Base-by-base conservation (phyloP, 2,797 vertebrate genomes). In the Geotrypetes seraphini region DNA sequence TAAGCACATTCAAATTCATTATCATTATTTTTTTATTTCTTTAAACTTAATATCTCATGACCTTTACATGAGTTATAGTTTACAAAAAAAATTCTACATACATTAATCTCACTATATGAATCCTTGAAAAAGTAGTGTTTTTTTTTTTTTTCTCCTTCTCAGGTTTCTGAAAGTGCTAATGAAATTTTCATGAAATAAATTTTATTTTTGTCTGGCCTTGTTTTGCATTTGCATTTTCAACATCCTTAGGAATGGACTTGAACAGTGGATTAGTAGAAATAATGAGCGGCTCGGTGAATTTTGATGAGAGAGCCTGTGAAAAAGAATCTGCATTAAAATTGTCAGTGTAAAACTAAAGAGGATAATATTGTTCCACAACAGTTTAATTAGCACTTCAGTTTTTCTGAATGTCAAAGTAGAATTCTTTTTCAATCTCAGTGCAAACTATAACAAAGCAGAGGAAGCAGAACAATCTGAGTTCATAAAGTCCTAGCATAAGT, bases 311-410 rank as follows among this genome's bases (percentile, higher is more conserved):
- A 37, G 12, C 15, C 21, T 32, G 19, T 28, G 47, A 47, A 49
- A 51, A 22, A 43, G 27, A 32, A 32, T 32, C 22, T 48, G 33
- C 28, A 25, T 40, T 53, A 31, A 39, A 39, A 40, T 8, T 44
- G 18, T 41, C 34, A 37, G 23, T 29, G 22, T 45, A 61, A 46
- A 60, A 36, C 27, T 36, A 53, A 61, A 63, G 16, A 39, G 14
- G 21, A 32, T 39, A 48, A 60, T 38, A 47, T n/a, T 50, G 24
- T 43, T 50, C 21, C 28, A 32, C 20, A 38, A 37, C 19, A 35
- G 12, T 67, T 48, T 51, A 56, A 69, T 57, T 62, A 66, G 31
- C 25, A 56, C 19, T 37, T 61, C 21, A 13, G 13, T 28, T 31
- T 29, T 40, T 27, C 22, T 16, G 19, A 31, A 32, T 42, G 15